Conservation (phyloP, 2,888 invertebrate genomes). For the Orthosia gothica region DNA sequence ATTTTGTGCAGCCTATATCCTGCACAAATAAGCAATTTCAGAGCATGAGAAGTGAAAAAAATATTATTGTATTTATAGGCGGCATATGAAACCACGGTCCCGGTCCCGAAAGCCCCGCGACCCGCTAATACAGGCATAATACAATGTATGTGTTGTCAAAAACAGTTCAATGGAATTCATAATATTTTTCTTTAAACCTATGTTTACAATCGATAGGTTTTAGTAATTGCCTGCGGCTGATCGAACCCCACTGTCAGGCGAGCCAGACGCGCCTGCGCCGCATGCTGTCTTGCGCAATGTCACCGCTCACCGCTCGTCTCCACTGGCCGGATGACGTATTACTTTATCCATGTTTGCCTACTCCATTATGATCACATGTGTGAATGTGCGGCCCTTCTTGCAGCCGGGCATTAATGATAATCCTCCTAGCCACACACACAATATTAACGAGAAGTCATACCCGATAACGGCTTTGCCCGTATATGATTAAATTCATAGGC, state of each 20-base stretch:
- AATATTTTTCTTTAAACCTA: not conserved
- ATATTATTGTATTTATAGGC: too few species aligned
- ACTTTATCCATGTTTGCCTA: slow-evolving; percentile 5
- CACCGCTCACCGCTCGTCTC: not conserved
- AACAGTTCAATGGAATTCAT: not conserved
- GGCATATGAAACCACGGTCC: too few species aligned
- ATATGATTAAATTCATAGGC: too few species aligned
- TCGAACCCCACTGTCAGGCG: not conserved
- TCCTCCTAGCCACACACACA: not conserved
- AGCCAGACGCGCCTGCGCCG: slow-evolving; percentile 34
- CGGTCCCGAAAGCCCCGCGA: too few species aligned
- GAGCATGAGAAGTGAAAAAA: too few species aligned
- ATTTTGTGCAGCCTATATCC: too few species aligned
- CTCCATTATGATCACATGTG: not conserved
- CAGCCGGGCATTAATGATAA: not conserved
- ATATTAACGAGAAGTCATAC: not conserved
- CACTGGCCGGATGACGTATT: slow-evolving; percentile 7
- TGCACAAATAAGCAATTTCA: too few species aligned
- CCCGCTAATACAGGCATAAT: too few species aligned
- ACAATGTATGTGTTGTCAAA: too few species aligned
- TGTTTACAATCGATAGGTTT: not conserved
- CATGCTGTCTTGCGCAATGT: not conserved
- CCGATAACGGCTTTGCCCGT: too few species aligned
- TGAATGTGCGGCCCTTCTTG: not conserved
- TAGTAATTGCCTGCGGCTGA: too few species aligned